Conservation (phyloP, 1,140 invertebrate genomes). For the Chelonus insularis region DNA sequence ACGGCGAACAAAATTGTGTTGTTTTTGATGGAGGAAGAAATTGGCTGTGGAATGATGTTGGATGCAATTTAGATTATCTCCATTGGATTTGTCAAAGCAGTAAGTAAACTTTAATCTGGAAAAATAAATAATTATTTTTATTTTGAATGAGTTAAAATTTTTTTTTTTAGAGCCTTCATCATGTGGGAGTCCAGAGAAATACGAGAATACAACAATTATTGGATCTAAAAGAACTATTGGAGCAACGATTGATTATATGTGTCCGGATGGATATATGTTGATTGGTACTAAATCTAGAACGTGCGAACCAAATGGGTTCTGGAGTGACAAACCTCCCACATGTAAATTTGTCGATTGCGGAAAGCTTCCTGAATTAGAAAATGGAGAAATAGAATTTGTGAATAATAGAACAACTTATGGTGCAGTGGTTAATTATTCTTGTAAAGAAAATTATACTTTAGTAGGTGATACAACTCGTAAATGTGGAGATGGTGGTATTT, state of each 20-base stretch:
- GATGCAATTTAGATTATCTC: constrained; percentile 88
- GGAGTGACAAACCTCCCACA: constrained; percentile 75
- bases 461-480: constrained; percentile 73
- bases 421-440: constrained; percentile 74
- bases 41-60: constrained; percentile 94
- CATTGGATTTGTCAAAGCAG: constrained; percentile 92
- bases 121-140: no score
- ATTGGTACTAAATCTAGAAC: constrained; percentile 71
- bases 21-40: constrained; percentile 85
- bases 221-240: constrained; percentile 73
- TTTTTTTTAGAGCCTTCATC: constrained; percentile 69
- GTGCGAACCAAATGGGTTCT: constrained; percentile 76
- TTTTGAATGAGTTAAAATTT: constrained; percentile 5
- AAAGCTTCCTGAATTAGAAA: constrained; percentile 67
- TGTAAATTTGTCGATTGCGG: constrained; percentile 91
- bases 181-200: constrained; percentile 85
- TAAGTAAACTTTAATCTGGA: constrained; percentile 62
- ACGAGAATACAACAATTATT: constrained; percentile 80
- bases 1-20: constrained; percentile 91
- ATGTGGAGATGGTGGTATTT: constrained; percentile 78
- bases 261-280: constrained; percentile 81
- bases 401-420: constrained; percentile 77
- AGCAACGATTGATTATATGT: constrained; percentile 73
- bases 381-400: constrained; percentile 71
- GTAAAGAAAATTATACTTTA: constrained; percentile 83